A percentile compares a stretch with the other conserved stretches of the same genome.
phyloP scores from a whole-genome alignment of 1,140 invertebrate species.

The Ruditapes philippinarum region DNA sequence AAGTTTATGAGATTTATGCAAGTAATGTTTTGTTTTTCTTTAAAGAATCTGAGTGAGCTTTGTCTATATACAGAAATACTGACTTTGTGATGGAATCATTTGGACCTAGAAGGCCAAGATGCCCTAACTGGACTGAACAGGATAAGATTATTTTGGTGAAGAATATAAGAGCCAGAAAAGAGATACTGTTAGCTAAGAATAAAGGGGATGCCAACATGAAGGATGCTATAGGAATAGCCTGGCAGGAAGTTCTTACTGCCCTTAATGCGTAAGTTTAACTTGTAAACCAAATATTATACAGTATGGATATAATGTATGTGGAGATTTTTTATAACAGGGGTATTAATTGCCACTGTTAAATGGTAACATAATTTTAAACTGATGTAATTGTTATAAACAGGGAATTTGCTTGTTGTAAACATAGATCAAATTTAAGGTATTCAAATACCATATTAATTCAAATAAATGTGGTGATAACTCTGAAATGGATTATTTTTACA shows the following conservation, averaged over 20 bases:
- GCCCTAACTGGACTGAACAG: constrained; percentile 44
- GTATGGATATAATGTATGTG: too few relatives aligned
- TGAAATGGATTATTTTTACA: too few relatives aligned
- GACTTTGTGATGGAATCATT: constrained; percentile 6
- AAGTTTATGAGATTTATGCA: not conserved
- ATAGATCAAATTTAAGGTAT: too few relatives aligned
- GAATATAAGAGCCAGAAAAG: constrained; percentile 6
- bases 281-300: too few relatives aligned
- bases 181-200: not conserved
- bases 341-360: too few relatives aligned
- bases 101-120: constrained; percentile 7
- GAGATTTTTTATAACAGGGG: too few relatives aligned
- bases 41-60: not conserved
- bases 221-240: not conserved
- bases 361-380: too few relatives aligned
- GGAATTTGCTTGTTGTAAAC: too few relatives aligned
- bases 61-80: not conserved
- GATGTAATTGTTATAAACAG: too few relatives aligned
- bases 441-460: too few relatives aligned
- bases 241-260: constrained; percentile 2
- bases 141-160: constrained; percentile 27
- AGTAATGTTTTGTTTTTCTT: not conserved
- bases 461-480: too few relatives aligned
- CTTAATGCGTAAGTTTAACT: constrained; percentile 24
- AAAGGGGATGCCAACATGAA: not conserved